Conservation (phyloP, 2,113 vertebrate genomes). For the Cettia cetti region DNA sequence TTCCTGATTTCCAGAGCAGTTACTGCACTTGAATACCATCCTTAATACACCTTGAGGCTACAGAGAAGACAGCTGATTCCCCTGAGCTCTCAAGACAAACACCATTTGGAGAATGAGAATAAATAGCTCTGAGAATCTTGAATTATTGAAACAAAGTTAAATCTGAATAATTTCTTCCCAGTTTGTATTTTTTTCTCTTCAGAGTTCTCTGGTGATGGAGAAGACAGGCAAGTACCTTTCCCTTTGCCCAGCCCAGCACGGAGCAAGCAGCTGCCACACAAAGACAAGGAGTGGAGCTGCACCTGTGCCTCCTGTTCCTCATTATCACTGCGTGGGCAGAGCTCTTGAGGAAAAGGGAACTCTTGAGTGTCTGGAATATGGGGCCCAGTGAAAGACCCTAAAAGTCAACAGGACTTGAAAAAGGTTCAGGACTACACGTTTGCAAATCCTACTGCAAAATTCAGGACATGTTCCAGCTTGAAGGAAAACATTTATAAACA, state of each 20-base stretch:
- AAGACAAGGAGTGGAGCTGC: neutral
- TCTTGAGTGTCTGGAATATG: neutral
- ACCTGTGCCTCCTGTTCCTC: accelerated
- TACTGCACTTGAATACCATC: neutral
- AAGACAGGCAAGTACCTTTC: neutral
- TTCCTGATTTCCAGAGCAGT: neutral
- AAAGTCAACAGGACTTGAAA: neutral
- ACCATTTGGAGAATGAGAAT: conserved; percentile 19
- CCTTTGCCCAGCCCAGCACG: neutral
- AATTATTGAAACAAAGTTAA: conserved; percentile 57
- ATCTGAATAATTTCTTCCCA: neutral
- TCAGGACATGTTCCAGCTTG: neutral
- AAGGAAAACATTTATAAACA: neutral
- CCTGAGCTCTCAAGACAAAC: conserved; percentile 37
- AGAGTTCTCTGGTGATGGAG: neutral
- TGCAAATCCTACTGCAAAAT: neutral
- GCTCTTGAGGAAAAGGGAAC: neutral
- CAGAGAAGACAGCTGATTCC: conserved; percentile 18
- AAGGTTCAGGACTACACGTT: accelerated
- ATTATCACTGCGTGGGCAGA: accelerated
- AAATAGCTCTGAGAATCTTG: conserved; percentile 44
- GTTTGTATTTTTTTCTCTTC: neutral
- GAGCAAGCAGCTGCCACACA: neutral
- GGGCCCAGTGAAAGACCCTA: neutral
- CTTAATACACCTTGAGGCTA: conserved; percentile 3